Evolutionary conservation across 2,888 invertebrate genomes (phyloP).

Genomic region (Drosophila flavopinicola): DNA sequence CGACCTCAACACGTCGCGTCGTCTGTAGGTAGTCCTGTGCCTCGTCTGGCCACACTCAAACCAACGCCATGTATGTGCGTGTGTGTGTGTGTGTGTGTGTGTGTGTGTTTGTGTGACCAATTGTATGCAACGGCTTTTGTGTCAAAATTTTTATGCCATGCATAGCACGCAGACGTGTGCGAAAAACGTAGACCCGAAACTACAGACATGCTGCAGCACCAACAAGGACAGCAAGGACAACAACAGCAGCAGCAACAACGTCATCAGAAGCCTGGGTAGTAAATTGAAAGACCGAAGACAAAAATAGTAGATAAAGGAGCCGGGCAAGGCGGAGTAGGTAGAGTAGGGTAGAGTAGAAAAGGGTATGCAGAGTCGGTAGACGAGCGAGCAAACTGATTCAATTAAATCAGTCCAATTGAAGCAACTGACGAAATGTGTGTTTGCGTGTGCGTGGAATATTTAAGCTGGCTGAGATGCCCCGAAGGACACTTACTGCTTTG

Average conservation of each 20-base stretch:
- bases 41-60: constrained; percentile 35
- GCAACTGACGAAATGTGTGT: constrained; percentile 73
- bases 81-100: constrained; percentile 3
- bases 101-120: constrained; percentile 47
- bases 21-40: constrained; percentile 22
- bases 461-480: constrained; percentile 48
- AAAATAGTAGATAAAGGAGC: constrained; percentile 40
- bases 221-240: constrained; percentile 18
- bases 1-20: constrained; percentile 67
- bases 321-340: background rate
- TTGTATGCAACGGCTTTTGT: constrained; percentile 75
- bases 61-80: constrained; percentile 4
- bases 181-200: constrained; percentile 68
- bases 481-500: constrained; percentile 40
- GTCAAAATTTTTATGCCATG: constrained; percentile 76
- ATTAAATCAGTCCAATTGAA: constrained; percentile 84
- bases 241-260: constrained; percentile 23
- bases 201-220: constrained; percentile 54
- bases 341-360: constrained; percentile 8
- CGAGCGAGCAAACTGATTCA: constrained; percentile 82
- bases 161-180: constrained; percentile 77
- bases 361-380: constrained; percentile 28
- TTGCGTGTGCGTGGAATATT: constrained; percentile 78
- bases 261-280: constrained; percentile 45
- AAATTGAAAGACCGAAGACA: constrained; percentile 75